These are phyloP conservation scores for Cyphomyrus plagiostoma DNA, from an alignment of 2,113 vertebrate genomes.

Conservation along the genomic window DNA sequence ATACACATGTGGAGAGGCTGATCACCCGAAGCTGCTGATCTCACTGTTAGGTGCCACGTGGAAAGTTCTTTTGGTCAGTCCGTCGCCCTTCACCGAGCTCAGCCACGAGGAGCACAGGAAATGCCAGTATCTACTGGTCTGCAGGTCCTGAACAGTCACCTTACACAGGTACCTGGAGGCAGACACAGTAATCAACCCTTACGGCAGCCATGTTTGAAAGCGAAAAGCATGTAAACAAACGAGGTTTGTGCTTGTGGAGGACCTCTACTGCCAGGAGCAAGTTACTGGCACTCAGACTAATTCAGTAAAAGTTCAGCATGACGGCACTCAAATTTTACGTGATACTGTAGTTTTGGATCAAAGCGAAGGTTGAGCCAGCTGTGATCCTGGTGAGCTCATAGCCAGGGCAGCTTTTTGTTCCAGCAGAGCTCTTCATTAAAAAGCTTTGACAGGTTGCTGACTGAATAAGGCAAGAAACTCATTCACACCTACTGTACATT, in stretches of 20 bases:
- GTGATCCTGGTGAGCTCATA: neutral
- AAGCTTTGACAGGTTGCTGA: neutral
- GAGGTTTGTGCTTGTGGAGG: neutral
- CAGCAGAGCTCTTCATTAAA: neutral
- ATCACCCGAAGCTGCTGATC: constrained; percentile 65
- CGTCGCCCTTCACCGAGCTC: constrained; percentile 49
- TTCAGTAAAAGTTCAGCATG: neutral
- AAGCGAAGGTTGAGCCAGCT: neutral
- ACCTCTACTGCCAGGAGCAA: neutral
- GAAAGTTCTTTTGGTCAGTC: constrained; percentile 57
- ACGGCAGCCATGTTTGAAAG: neutral
- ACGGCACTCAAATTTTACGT: neutral
- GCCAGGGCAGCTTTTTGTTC: neutral
- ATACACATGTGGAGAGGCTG: neutral
- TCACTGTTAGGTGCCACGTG: constrained; percentile 61
- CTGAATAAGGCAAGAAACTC: neutral
- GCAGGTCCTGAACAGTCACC: constrained; percentile 60
- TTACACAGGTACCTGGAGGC: constrained; percentile 60
- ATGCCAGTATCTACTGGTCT: constrained; percentile 52
- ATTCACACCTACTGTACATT: neutral
- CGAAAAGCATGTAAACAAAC: neutral
- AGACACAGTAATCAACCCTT: neutral
- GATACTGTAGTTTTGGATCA: neutral
- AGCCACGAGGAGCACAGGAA: constrained; percentile 67
- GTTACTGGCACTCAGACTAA: neutral